Evolutionary conservation across 2,888 invertebrate species (phyloP).

Genomic region (Melanostoma scalare): DNA sequence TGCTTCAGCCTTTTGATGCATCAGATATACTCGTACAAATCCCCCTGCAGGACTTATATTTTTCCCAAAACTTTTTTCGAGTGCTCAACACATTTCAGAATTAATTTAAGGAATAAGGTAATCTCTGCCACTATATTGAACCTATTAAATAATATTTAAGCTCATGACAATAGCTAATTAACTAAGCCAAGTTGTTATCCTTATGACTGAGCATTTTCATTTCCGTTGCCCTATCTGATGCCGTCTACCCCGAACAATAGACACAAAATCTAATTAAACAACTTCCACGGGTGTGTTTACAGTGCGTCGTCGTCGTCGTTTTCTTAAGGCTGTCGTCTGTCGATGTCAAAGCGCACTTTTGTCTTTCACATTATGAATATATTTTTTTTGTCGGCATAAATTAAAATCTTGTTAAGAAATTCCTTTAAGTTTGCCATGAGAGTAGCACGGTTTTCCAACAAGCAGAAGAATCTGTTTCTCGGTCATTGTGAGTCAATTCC

Average conservation of each 20-base stretch:
- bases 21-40: too few species aligned
- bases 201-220: constrained; percentile 36
- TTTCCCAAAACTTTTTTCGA: too few species aligned
- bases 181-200: constrained; percentile 53
- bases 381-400: constrained; percentile 21
- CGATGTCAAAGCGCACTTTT: constrained; percentile 7
- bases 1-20: too few species aligned
- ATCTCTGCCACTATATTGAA: too few species aligned
- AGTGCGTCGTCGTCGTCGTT: background rate
- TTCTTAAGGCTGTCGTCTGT: background rate
- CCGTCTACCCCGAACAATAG: constrained; percentile 21
- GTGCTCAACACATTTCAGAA: too few species aligned
- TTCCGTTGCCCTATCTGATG: background rate
- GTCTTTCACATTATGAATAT: background rate
- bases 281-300: constrained; percentile 21
- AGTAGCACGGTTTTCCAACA: background rate
- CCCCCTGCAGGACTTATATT: too few species aligned
- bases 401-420: background rate
- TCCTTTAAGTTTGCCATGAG: constrained; percentile 8
- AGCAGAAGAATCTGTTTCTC: background rate
- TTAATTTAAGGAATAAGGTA: too few species aligned
- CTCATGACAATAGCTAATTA: constrained; percentile 52
- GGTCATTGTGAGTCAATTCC: background rate
- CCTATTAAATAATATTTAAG: constrained; percentile 29
- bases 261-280: constrained; percentile 55